Conservation (phyloP, 2,797 vertebrate genomes). For the Sebastes goodei region DNA sequence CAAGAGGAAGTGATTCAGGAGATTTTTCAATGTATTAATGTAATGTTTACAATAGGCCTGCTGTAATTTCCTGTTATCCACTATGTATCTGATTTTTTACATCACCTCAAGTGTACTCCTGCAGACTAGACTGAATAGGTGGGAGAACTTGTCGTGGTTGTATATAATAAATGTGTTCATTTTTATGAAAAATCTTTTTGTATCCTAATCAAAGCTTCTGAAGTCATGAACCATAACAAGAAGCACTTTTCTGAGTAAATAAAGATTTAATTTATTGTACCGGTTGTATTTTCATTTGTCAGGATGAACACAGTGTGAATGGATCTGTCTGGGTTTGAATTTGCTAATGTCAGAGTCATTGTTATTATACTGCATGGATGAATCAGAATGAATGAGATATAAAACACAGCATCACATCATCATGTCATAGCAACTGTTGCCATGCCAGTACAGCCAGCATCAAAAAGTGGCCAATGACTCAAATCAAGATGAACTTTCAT, state of each 20-base stretch:
- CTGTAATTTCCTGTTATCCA: conserved; percentile 5
- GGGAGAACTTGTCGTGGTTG: background rate
- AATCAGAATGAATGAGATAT: background rate
- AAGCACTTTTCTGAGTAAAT: conserved; percentile 27
- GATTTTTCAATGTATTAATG: background rate
- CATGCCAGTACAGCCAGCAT: background rate
- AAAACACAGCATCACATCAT: background rate
- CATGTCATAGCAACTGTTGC: background rate
- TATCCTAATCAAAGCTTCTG: conserved; percentile 8
- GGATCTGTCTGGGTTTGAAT: background rate
- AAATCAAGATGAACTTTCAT: background rate
- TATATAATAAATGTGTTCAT: background rate
- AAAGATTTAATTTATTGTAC: conserved; percentile 35
- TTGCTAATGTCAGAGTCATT: background rate
- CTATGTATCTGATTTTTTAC: background rate
- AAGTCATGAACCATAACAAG: background rate
- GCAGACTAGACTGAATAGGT: background rate
- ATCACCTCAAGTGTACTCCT: background rate
- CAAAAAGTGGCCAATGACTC: background rate
- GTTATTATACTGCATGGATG: background rate
- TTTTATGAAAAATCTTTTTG: conserved; percentile 1
- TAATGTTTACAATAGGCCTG: conserved; percentile 4
- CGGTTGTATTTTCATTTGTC: background rate
- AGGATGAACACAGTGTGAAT: background rate
- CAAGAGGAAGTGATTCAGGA: background rate